These are phyloP conservation scores for Rhimphoctona megacephalus DNA, from an alignment of 2,888 invertebrate species.

Conservation along the genomic window DNA sequence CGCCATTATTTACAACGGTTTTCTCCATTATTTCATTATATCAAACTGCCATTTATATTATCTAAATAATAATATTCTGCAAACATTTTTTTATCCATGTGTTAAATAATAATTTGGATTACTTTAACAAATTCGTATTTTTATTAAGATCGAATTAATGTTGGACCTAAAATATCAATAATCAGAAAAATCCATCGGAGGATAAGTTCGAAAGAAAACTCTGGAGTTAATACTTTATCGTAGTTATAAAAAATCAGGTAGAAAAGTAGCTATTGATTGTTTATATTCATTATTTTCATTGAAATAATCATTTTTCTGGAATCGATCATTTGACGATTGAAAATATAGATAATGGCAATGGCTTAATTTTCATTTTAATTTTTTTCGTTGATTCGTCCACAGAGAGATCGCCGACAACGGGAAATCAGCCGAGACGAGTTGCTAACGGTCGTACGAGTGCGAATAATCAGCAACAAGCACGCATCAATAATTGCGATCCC, in stretches of 20 bases:
- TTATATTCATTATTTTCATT: not conserved
- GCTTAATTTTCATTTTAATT: not conserved
- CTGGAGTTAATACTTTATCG: not conserved
- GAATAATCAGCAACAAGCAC: conserved; percentile 72
- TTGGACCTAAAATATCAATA: too few relatives aligned
- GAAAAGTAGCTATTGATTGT: not conserved
- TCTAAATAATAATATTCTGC: not conserved
- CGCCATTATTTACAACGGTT: conserved; percentile 19
- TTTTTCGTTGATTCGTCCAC: conserved; percentile 43
- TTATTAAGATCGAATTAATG: not conserved
- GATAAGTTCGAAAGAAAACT: not conserved
- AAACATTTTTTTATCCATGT: not conserved
- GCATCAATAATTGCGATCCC: conserved; percentile 79
- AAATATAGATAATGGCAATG: not conserved
- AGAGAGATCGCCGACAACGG: conserved; percentile 81
- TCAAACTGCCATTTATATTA: not conserved
- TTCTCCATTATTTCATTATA: not conserved
- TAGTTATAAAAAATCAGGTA: not conserved
- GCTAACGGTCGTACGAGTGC: conserved; percentile 77
- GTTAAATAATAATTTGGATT: too few relatives aligned
- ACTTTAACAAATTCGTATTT: too few relatives aligned
- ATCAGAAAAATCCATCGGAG: too few relatives aligned
- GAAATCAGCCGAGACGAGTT: conserved; percentile 79
- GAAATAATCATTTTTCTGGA: not conserved
- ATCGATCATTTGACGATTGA: not conserved